Percentiles rank a stretch among this genome's conserved stretches.
Conservation (phyloP, 2,113 vertebrate genomes). For the Meleagris gallopavo region DNA sequence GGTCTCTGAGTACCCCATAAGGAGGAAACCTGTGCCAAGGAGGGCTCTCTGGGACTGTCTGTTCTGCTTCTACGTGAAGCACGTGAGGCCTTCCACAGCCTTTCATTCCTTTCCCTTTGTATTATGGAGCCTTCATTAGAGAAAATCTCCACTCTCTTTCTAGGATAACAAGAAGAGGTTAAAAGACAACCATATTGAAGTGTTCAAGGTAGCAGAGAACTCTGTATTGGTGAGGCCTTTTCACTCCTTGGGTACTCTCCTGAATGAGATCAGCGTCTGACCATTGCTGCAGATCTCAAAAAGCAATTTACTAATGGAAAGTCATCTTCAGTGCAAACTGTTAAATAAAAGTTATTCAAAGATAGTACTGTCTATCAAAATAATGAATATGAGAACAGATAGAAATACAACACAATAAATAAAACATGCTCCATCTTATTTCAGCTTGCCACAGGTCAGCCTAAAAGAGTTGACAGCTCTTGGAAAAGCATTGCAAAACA, state of each 20-base stretch:
- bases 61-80: neutral
- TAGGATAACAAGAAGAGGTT: neutral
- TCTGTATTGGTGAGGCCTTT: neutral
- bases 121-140: neutral
- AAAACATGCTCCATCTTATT: slow-evolving; percentile 35
- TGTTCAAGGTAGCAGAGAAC: neutral
- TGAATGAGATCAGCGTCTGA: neutral
- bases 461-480: slow-evolving; percentile 35
- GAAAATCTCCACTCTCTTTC: neutral
- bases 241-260: neutral
- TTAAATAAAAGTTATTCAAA: neutral
- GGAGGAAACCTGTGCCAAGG: neutral
- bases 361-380: slow-evolving; percentile 37
- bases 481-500: slow-evolving; percentile 44
- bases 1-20: neutral
- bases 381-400: slow-evolving; percentile 39
- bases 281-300: neutral
- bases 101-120: neutral
- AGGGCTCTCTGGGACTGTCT: neutral
- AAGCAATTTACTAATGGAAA: slow-evolving; percentile 25
- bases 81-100: neutral
- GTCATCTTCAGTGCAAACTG: neutral
- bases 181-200: neutral
- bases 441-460: slow-evolving; percentile 39
- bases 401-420: slow-evolving; percentile 29